Conservation (phyloP, 2,797 vertebrate species). For the Heteromormyrus szaboi region DNA sequence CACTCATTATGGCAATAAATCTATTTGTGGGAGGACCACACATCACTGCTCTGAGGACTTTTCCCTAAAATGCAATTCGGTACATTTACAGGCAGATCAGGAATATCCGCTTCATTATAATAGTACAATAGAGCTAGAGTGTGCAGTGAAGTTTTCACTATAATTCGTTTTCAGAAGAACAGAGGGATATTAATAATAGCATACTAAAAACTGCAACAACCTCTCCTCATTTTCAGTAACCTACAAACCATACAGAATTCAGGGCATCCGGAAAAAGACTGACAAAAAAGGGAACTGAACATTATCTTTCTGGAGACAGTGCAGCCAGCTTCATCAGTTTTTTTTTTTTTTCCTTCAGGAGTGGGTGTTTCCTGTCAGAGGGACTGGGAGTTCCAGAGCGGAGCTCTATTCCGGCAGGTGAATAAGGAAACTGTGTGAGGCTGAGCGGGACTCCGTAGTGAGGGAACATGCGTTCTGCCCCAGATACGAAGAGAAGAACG, state of each 20-base stretch:
- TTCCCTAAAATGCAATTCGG: background rate
- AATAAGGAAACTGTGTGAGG: background rate
- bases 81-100: background rate
- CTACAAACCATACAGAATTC: slow-evolving; percentile 21
- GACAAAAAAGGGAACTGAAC: background rate
- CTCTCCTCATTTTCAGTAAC: slow-evolving; percentile 17
- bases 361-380: background rate
- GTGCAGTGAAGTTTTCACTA: background rate
- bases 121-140: background rate
- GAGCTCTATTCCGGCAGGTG: background rate
- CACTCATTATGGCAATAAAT: slow-evolving; percentile 19
- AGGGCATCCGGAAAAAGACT: slow-evolving; percentile 1
- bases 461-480: background rate
- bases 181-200: slow-evolving; percentile 5
- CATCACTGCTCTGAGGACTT: background rate
- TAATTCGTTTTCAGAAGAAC: background rate
- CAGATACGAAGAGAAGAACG: background rate
- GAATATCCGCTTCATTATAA: background rate
- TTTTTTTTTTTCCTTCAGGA: background rate
- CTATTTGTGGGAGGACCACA: background rate
- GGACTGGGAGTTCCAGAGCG: background rate
- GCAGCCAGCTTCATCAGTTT: background rate
- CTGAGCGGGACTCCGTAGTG: background rate
- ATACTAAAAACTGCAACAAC: background rate
- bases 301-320: background rate